Evolutionary conservation across 1,140 invertebrate species (phyloP).

Genomic region (Wasmannia auropunctata): DNA sequence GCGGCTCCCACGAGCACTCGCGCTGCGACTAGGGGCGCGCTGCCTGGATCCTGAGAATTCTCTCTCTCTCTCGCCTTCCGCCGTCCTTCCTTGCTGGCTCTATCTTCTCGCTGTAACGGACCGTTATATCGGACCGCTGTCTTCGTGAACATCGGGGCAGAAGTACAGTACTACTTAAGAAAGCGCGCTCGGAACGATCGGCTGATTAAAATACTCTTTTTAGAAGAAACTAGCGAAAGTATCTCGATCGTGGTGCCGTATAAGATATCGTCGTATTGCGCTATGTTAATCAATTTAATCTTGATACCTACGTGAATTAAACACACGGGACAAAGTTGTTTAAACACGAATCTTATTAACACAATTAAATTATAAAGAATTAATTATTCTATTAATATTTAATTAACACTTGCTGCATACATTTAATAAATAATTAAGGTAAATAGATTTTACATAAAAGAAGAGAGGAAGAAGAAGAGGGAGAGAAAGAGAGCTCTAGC

Average conservation of each 20-base stretch:
- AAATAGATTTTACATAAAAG: neutral
- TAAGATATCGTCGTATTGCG: neutral
- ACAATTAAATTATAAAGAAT: neutral
- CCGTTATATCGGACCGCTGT: neutral
- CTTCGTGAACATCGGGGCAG: neutral
- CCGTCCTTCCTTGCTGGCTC: neutral
- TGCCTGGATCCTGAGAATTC: constrained; percentile 61
- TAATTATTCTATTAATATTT: neutral
- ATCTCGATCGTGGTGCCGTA: neutral
- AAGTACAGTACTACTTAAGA: neutral
- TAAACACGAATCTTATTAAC: neutral
- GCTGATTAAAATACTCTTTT: constrained; percentile 25
- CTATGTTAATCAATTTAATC: neutral
- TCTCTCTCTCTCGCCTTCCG: constrained; percentile 36
- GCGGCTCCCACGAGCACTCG: constrained; percentile 54
- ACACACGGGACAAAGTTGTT: neutral
- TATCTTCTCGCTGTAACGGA: neutral
- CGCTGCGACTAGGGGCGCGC: constrained; percentile 49
- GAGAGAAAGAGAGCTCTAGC: neutral
- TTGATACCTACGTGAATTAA: neutral
- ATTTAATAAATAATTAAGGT: neutral
- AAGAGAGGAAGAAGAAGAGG: neutral
- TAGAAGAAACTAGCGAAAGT: neutral
- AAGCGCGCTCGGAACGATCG: neutral
- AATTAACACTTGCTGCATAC: neutral